Base-by-base conservation (phyloP, 2,888 invertebrate genomes). In the Sphecodes monilicornis region DNA sequence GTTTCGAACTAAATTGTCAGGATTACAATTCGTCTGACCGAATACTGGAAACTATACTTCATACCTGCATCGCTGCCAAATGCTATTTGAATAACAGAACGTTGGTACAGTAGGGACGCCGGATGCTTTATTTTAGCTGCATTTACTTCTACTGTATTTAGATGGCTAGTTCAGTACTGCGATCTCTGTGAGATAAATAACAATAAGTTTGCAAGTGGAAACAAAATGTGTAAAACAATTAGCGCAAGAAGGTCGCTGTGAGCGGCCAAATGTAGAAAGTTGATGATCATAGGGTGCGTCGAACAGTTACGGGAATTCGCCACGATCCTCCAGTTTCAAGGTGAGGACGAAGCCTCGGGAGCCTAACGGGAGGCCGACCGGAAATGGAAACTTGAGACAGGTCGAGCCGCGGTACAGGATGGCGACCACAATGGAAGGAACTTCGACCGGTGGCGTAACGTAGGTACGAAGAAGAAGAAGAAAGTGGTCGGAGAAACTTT, bases 281-380 rank as follows among this genome's bases (percentile, higher is more conserved):
- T 22, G 32, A 16, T 26, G 26, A 69, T 54, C 69, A 78, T 32
- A 36, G 69, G 39, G 54, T 76, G 57, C 54, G 75, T 68, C 43
- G 32, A 6, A 22, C 26, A 26, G 69, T 83, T 73, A 54, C 26
- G 43, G 66, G 74, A 88, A 91, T 90, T 90, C 84, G 87, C 87
- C 84, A 86, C 81, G 88, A 89, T 84, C 82, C 88, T 90, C 86
- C 83, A 86, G 89, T 91, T 91, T 90, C 89, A 90, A 89, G 78
- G 86, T 77, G 80, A 79, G 73, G 75, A 54, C 36, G 86, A 87
- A 88, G 88, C 86, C 89, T 80, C 86, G 84, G 83, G 74, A 78
- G 66, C 85, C 85, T 85, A 54, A 76, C 82, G 70, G 85, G 64
- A 69, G 74, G 64, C 73, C 82, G 57, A 66, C 84, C 89, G 86